Evolutionary conservation across 2,113 vertebrate genomes (phyloP), one percentile per base, ranked within the genome.

Genomic region (Anhinga rufa): DNA sequence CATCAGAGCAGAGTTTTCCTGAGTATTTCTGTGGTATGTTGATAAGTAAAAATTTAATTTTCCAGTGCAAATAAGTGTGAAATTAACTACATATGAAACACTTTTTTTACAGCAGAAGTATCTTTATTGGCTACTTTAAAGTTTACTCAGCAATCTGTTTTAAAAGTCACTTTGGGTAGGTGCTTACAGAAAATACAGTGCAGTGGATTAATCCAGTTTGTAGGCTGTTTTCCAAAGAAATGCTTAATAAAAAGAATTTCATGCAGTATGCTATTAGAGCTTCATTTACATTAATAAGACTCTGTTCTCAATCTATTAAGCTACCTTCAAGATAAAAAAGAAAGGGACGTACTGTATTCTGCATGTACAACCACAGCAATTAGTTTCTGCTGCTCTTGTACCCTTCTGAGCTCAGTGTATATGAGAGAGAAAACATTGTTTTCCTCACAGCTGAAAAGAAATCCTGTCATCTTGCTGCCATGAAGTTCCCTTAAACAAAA

Each of bases 1-100:
- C 82, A 94, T 92, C 70, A 90, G 65, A 96, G 82, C 38, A 83
- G 58, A 97, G 74, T 77, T 82, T 87, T 64, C 55, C 65, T 58
- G 40, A 89, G 65, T 97, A 97, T 97, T 97, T 93, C 88, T 95
- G 86, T 82, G 51, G 88, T 93, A 96, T 48, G 92, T 79, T 96
- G 97, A 98, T 97, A 98, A 98, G 97, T 94, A 94, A 97, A 96
- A 96, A 97, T 95, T 89, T 91, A 96, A 98, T 97, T 96, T 97
- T 97, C 96, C 86, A 97, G 91, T 97, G 95, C 91, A 98, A 97
- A 98, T 96, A 96, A 98, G 84, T 97, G 95, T 93, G 92, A 87
- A 95, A 97, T 98, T 97, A 98, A 96, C 96, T 98, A 98, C 94
- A 97, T 90, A 95, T 84, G 95, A 97, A 97, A 93, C 61, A 46